Percentiles rank a stretch among this genome's conserved stretches.
Evolutionary conservation across 2,113 vertebrate genomes (phyloP).

Genomic region (Axis porcinus): DNA sequence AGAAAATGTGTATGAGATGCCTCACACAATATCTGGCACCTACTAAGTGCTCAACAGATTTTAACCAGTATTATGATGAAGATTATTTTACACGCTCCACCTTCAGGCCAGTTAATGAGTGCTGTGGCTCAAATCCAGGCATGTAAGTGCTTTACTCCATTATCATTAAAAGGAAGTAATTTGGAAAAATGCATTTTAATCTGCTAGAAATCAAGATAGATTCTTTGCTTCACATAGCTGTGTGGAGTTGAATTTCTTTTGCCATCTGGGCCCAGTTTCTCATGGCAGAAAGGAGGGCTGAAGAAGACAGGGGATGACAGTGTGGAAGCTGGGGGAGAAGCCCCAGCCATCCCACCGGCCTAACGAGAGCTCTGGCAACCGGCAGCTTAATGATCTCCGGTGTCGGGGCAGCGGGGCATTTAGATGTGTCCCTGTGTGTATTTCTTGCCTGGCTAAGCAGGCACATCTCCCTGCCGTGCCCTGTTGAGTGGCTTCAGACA

Average conservation of each 20-base stretch:
- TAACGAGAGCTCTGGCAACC: not conserved
- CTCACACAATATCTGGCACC: not conserved
- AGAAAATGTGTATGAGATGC: not conserved
- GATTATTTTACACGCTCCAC: slow-evolving; percentile 26
- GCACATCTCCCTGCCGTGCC: not conserved
- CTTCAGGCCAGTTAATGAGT: not conserved
- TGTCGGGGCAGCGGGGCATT: not conserved
- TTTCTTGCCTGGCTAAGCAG: slow-evolving; percentile 36
- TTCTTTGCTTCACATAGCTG: not conserved
- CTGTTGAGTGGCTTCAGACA: not conserved
- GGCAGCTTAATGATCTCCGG: not conserved
- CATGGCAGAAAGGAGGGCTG: not conserved
- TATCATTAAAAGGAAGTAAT: slow-evolving; percentile 47
- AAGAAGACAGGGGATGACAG: not conserved
- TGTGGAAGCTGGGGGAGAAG: not conserved
- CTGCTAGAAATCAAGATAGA: slow-evolving; percentile 23
- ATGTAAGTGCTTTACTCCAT: not conserved
- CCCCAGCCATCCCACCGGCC: not conserved
- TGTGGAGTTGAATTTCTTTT: not conserved
- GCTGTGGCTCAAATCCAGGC: slow-evolving; percentile 12
- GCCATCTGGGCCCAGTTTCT: not conserved
- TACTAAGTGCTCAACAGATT: slow-evolving; percentile 26
- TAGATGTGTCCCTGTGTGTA: not conserved
- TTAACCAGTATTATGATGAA: not conserved
- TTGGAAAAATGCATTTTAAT: slow-evolving; percentile 36